Evolutionary conservation across 2,113 vertebrate genomes (phyloP).

Genomic region (Crotalus viridis): DNA sequence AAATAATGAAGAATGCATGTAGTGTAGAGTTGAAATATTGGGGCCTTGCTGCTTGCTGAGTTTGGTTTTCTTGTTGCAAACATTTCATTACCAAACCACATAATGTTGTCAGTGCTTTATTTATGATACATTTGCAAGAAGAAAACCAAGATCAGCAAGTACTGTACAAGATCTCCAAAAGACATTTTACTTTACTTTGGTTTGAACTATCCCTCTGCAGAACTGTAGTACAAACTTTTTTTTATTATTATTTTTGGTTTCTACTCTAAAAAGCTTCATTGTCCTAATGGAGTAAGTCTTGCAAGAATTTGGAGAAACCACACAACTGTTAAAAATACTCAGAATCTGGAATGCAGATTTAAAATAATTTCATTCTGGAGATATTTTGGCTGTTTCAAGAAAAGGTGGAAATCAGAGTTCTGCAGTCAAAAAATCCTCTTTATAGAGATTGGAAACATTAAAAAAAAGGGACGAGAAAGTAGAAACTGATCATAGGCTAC

Average conservation of each 20-base stretch:
- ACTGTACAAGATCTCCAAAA: background rate
- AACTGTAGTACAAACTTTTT: background rate
- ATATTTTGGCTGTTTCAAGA: background rate
- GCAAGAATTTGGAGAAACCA: background rate
- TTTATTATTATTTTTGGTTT: background rate
- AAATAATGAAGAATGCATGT: background rate
- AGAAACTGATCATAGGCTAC: background rate
- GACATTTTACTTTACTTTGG: background rate
- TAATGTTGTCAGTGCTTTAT: background rate
- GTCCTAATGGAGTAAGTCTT: background rate
- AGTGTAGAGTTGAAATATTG: background rate
- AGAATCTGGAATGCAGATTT: background rate
- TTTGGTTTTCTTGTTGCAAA: background rate
- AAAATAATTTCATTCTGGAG: background rate
- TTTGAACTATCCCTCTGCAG: background rate
- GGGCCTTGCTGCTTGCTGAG: background rate
- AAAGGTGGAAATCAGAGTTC: background rate
- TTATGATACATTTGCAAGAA: background rate
- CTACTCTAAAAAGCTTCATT: background rate
- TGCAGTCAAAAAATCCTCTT: background rate
- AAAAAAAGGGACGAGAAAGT: background rate
- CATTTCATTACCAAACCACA: background rate
- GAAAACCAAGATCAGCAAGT: background rate
- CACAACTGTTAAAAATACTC: background rate
- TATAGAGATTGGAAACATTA: background rate